phyloP scores from a whole-genome alignment of 2,113 vertebrate species.

The Sylvia atricapilla region DNA sequence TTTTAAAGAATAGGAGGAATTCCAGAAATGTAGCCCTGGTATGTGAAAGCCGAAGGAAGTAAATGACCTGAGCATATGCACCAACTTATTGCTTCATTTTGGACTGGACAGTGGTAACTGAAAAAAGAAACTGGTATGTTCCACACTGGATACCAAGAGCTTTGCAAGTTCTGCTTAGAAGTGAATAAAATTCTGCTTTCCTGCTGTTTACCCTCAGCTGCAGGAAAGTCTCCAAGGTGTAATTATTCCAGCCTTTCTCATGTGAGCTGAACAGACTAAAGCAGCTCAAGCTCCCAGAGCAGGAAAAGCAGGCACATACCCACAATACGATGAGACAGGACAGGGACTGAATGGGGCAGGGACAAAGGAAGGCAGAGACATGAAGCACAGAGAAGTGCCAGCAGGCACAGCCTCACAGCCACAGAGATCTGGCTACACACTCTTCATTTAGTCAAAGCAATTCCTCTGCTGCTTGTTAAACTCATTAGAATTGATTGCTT shows the following conservation, averaged over 20 bases:
- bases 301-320: background rate
- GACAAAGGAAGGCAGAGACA: background rate
- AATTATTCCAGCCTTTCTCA: constrained; percentile 12
- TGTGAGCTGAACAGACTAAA: background rate
- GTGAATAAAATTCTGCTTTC: background rate
- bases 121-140: background rate
- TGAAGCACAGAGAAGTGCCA: background rate
- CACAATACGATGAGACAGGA: fast-evolving
- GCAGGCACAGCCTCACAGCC: background rate
- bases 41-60: background rate
- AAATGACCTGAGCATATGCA: background rate
- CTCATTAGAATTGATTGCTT: background rate
- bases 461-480: background rate
- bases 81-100: background rate
- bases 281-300: background rate
- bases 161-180: background rate
- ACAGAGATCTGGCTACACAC: background rate
- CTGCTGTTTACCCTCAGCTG: background rate
- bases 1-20: constrained; percentile 21
- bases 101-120: background rate
- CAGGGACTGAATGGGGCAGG: fast-evolving
- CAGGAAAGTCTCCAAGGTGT: constrained; percentile 8
- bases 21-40: constrained; percentile 22
- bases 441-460: background rate
- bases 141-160: background rate